phyloP scores from a whole-genome alignment of 2,113 vertebrate genomes.

The Nannobrachium achirus region DNA sequence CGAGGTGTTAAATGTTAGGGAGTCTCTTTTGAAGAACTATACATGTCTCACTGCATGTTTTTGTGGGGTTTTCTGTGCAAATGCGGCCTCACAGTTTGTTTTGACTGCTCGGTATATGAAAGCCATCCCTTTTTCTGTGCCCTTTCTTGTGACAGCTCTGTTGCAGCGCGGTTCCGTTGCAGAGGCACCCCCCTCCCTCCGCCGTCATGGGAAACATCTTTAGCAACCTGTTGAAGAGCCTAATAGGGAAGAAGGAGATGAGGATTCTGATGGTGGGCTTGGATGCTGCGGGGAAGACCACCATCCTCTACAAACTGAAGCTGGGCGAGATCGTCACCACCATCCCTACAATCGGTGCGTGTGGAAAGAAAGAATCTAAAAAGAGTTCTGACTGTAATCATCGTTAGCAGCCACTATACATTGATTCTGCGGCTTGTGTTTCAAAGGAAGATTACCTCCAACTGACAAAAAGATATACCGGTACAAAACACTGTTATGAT shows the following conservation, averaged over 20 bases:
- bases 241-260: slow-evolving; percentile 96
- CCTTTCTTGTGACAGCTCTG: slow-evolving; percentile 39
- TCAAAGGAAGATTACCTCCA: neutral
- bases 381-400: neutral
- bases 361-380: too few relatives aligned
- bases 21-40: slow-evolving; percentile 33
- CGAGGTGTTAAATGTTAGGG: slow-evolving; percentile 39
- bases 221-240: slow-evolving; percentile 92
- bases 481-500: too few relatives aligned
- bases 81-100: slow-evolving; percentile 21
- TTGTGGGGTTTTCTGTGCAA: slow-evolving; percentile 28
- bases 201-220: slow-evolving; percentile 91
- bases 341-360: slow-evolving; percentile 89
- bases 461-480: too few relatives aligned
- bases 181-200: slow-evolving; percentile 12
- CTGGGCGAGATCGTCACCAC: slow-evolving; percentile 94
- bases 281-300: slow-evolving; percentile 93
- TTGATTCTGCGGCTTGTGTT: neutral
- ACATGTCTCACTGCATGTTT: slow-evolving; percentile 16
- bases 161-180: slow-evolving; percentile 33
- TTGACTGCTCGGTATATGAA: slow-evolving; percentile 22
- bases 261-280: slow-evolving; percentile 93
- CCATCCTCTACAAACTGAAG: slow-evolving; percentile 93
- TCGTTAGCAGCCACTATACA: neutral
- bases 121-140: neutral